A percentile compares a stretch with the other conserved stretches of the same genome.
Conservation (phyloP, 2,888 invertebrate species). For the Parochlus steinenii region DNA sequence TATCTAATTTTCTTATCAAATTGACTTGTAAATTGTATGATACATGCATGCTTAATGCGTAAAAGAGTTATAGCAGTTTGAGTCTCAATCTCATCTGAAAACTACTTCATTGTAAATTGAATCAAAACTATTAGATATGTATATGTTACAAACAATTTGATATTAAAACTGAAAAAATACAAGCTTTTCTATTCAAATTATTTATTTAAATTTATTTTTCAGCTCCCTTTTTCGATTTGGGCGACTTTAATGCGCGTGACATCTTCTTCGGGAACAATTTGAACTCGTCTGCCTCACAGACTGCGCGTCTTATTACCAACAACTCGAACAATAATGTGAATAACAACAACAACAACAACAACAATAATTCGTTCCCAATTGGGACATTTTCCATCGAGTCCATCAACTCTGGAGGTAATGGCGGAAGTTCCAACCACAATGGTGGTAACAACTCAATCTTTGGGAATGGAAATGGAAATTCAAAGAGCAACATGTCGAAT, state of each 20-base stretch:
- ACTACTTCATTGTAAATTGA: too few relatives aligned
- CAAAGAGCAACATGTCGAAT: conserved; percentile 24
- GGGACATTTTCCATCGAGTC: conserved; percentile 30
- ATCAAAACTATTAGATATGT: too few relatives aligned
- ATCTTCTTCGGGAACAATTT: conserved; percentile 8
- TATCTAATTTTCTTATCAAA: too few relatives aligned
- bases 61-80: too few relatives aligned
- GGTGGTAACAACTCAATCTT: conserved; percentile 23
- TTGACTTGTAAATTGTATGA: too few relatives aligned
- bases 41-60: too few relatives aligned
- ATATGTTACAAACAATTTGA: neutral
- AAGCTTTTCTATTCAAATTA: neutral
- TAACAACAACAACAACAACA: conserved; percentile 11
- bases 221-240: conserved; percentile 17
- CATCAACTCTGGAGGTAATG: conserved; percentile 25
- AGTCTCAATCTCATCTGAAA: too few relatives aligned
- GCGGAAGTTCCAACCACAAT: too few relatives aligned
- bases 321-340: conserved; percentile 8
- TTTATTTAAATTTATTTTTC: conserved; percentile 14
- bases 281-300: conserved; percentile 1
- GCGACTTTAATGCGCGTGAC: conserved; percentile 13
- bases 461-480: conserved; percentile 1
- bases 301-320: conserved; percentile 11
- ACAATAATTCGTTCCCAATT: conserved; percentile 20
- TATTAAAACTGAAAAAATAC: too few relatives aligned